phyloP scores from a whole-genome alignment of 1,140 invertebrate genomes.

The Drosophila nannoptera region DNA sequence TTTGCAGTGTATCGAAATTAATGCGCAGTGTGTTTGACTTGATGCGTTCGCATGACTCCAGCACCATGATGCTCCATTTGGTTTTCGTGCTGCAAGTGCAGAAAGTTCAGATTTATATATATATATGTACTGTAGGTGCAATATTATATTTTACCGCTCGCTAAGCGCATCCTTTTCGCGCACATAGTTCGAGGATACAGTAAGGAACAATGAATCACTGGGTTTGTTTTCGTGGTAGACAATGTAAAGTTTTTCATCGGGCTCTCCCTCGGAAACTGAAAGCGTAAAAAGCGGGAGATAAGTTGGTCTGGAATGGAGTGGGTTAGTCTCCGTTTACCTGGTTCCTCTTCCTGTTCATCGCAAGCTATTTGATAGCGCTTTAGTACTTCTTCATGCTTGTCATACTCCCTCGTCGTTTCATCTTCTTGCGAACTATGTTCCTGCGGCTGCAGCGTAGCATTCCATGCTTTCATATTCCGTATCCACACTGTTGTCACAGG shows the following conservation, averaged over 20 bases:
- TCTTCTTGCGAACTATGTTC: background rate
- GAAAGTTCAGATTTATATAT: background rate
- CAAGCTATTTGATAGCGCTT: constrained; percentile 40
- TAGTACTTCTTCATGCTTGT: constrained; percentile 57
- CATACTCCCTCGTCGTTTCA: constrained; percentile 7
- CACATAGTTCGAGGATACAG: constrained; percentile 70
- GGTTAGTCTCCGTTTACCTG: constrained; percentile 14
- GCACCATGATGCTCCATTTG: constrained; percentile 81
- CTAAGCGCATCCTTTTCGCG: constrained; percentile 75
- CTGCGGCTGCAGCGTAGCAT: constrained; percentile 14
- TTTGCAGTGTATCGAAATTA: constrained; percentile 82
- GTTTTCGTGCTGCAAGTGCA: constrained; percentile 79
- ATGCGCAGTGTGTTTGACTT: constrained; percentile 81
- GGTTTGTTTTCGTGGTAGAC: constrained; percentile 56
- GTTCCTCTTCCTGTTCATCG: constrained; percentile 40
- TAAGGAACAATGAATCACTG: constrained; percentile 70
- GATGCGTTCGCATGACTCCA: constrained; percentile 81
- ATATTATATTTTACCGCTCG: constrained; percentile 52
- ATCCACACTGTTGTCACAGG: constrained; percentile 39
- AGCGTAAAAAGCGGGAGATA: background rate
- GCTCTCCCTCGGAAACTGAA: constrained; percentile 72
- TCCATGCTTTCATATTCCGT: constrained; percentile 50
- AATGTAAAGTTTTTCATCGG: constrained; percentile 72
- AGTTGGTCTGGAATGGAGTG: background rate
- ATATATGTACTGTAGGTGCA: background rate